Percentiles rank a stretch among this genome's conserved stretches.
Evolutionary conservation across 2,888 invertebrate species (phyloP).

Genomic region (Zygaena filipendulae): DNA sequence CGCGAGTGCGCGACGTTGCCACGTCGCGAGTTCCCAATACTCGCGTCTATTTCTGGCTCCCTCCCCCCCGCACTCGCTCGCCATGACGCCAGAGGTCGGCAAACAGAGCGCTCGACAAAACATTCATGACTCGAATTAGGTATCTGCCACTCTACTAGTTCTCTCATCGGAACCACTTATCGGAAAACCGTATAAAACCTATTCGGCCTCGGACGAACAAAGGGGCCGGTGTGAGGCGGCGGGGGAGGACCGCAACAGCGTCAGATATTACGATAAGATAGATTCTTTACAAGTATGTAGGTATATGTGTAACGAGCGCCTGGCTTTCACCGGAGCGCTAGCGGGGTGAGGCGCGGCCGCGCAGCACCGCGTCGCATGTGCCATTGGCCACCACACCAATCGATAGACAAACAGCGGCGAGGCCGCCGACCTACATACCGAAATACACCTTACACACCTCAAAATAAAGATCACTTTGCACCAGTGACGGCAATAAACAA

Average conservation of each 20-base stretch:
- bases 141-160: constrained; percentile 26
- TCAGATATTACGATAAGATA: constrained; percentile 45
- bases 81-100: constrained; percentile 42
- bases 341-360: constrained; percentile 53
- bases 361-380: constrained; percentile 68
- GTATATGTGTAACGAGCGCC: constrained; percentile 34
- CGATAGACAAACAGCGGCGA: constrained; percentile 72
- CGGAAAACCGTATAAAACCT: constrained; percentile 40
- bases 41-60: constrained; percentile 61
- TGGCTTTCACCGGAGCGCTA: constrained; percentile 55
- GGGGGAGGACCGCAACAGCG: constrained; percentile 25
- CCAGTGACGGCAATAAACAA: constrained; percentile 67
- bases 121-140: constrained; percentile 26
- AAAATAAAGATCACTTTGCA: constrained; percentile 44
- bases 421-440: constrained; percentile 62
- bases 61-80: constrained; percentile 28
- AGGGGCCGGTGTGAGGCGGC: constrained; percentile 14
- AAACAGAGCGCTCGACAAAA: constrained; percentile 51
- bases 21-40: constrained; percentile 56
- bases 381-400: constrained; percentile 72
- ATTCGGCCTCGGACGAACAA: constrained; percentile 29
- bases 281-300: constrained; percentile 25
- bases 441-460: constrained; percentile 41
- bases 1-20: constrained; percentile 56
- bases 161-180: constrained; percentile 29